Base-by-base conservation (phyloP, 2,797 vertebrate genomes). In the Pyrocephalus nanus region DNA sequence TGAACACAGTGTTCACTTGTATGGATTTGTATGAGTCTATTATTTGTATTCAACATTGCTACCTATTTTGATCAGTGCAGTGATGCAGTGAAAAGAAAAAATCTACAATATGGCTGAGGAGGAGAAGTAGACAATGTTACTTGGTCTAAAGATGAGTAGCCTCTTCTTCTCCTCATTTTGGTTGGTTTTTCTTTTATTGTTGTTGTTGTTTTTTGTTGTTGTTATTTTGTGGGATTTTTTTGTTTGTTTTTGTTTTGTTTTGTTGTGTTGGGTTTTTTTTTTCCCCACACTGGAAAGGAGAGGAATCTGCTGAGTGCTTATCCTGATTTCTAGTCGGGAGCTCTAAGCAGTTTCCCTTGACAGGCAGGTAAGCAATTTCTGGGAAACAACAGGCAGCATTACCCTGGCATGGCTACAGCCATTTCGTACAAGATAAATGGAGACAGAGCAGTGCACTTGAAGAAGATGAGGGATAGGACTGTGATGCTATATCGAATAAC, bases 331-430 rank as follows among this genome's bases (percentile, higher is more conserved):
- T 86, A 67, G 55, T 67, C 58, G 55, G 74, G 29, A 82, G 70
- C 88, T 67, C 57, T 38, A 78, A 82, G 73, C 54, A 90, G 69
- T 36, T 92, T 91, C 72, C 25, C 55, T 81, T 74, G 73, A 94
- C 80, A 92, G 73, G 90, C 30, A 90, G 80, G 88, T 88, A 76
- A 91, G 73, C 45, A 90, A 90, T 96, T 93, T 79, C 90, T 81
- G 50, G 53, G 70, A 90, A 90, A 88, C 45, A 88, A 86, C 27
- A 85, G 64, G 72, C 54, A 84, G 58, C 36, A 48, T 42, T 65
- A 64, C 22, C 12, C 47, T 60, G 51, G 54, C 71, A 91, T 20
- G 30, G 38, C 78, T 89, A 54, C 67, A 85, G 84, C 36, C 78
- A 65, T 91, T 86, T 89, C 9, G 2, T 50, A 40, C 30, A 29